Base-by-base conservation (phyloP, 2,113 vertebrate genomes). In the Stictonetta naevosa region DNA sequence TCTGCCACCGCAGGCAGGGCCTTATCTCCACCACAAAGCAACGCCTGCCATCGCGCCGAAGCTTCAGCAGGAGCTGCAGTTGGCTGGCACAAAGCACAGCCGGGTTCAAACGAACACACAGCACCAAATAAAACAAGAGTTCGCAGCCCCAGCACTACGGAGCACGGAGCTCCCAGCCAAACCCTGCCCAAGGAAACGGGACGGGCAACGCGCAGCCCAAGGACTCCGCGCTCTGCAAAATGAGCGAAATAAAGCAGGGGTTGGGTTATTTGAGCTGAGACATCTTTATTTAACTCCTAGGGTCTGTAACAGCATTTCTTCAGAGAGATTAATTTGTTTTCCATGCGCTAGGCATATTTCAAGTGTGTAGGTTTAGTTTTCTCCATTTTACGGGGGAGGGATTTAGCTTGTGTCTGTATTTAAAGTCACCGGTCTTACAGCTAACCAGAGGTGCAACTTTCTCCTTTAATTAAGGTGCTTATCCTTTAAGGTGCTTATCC, bases 11-110 rank as follows among this genome's bases (percentile, higher is more conserved):
- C 73, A 17, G 74, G 44, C 25, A 21, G 55, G 81, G 33, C 83
- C 77, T 71, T 89, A 96, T 91, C 96, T 94, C 8, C 26, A 58
- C 92, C 96, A 62, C 96, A 78, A 83, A 88, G 76, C 81, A 91
- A 86, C 67, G 18, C 68, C 95, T 88, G 48, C 90, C 64, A 6
- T 76, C 55, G 69, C 56, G 2, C 68, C 38, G 89, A 86, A 55
- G 25, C 77, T 64, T 23, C 55, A 2, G 23, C 62, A 6, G 36
- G 22, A 20, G 29, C 53, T 10, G 36, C 15, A 76, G 96, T 73
- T 92, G 97, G 97, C n/a, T 6, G 14, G 29, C 14, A 1, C 1
- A 1, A 4, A 36, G 71, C 48, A 80, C 31, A 96, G 79, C 92
- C 38, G 75, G 1, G 50, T 72, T 79, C 44, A 73, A 96, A 97